These are phyloP conservation scores for Dendrocincla tyrannina DNA, from an alignment of 2,797 vertebrate genomes.

Conservation along the genomic window DNA sequence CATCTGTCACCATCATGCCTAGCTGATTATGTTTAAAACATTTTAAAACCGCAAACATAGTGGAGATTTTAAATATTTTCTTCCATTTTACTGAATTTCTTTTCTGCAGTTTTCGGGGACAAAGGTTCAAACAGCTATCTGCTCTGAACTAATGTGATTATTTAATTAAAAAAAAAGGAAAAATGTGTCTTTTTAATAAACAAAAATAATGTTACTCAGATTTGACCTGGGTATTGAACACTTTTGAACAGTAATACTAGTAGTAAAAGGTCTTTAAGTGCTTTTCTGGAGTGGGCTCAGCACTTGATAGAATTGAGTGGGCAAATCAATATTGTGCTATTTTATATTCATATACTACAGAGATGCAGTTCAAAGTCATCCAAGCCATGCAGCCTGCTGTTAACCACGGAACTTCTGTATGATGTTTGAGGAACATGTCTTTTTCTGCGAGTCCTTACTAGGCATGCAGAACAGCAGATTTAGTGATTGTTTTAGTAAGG, in stretches of 20 bases:
- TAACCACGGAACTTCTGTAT: not conserved
- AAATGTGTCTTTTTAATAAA: not conserved
- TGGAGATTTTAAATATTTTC: not conserved
- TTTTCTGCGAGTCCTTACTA: not conserved
- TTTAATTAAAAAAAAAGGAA: not conserved
- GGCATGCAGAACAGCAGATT: not conserved
- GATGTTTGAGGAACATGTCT: not conserved
- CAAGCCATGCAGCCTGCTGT: not conserved
- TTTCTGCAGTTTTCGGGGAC: not conserved
- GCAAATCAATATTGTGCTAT: constrained; percentile 5
- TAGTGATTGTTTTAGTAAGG: not conserved
- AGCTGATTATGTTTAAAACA: not conserved
- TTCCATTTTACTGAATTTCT: not conserved
- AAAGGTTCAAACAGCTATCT: not conserved
- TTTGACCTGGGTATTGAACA: not conserved
- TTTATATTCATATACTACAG: not conserved
- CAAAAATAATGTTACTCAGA: not conserved
- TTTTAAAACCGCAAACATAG: not conserved
- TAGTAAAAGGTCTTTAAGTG: not conserved
- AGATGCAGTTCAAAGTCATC: constrained; percentile 22
- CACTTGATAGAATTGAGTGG: not conserved
- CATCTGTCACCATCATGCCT: accelerated
- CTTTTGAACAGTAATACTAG: not conserved
- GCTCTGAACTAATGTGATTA: not conserved
- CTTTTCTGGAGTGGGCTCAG: constrained; percentile 40